Evolutionary conservation across 2,888 invertebrate genomes (phyloP).

Genomic region (Troilus luridus): DNA sequence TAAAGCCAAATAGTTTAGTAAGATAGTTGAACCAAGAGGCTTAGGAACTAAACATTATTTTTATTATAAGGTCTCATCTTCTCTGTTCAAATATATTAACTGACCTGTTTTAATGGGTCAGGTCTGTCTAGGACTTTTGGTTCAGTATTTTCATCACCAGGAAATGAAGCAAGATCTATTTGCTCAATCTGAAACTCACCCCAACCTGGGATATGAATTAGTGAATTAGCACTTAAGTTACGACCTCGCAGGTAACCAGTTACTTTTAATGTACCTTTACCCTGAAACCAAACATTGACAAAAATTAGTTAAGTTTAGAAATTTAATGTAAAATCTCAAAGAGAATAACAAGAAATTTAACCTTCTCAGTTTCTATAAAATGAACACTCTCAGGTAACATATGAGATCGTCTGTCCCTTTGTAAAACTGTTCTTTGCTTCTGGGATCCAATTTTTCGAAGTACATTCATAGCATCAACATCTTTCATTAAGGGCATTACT

Average conservation of each 20-base stretch:
- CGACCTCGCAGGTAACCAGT: constrained; percentile 90
- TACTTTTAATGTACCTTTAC: constrained; percentile 81
- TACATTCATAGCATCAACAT: constrained; percentile 81
- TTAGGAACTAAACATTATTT: not conserved
- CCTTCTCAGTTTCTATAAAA: constrained; percentile 73
- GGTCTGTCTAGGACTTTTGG: constrained; percentile 73
- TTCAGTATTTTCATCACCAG: constrained; percentile 71
- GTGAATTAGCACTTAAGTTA: constrained; percentile 86
- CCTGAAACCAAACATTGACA: constrained; percentile 45
- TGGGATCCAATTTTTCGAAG: constrained; percentile 85
- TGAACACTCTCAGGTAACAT: constrained; percentile 86
- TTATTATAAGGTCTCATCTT: not conserved
- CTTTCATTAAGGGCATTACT: constrained; percentile 82
- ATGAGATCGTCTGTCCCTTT: constrained; percentile 86
- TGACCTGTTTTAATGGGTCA: constrained; percentile 77
- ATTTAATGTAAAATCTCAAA: not conserved
- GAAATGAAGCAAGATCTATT: constrained; percentile 81
- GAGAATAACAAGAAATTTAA: constrained; percentile 65
- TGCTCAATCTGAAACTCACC: constrained; percentile 93
- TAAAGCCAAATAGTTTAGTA: no score
- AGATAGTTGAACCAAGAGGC: not conserved
- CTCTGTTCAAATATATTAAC: constrained; percentile 28
- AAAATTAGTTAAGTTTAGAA: not conserved
- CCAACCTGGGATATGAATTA: constrained; percentile 92
- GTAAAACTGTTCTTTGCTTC: constrained; percentile 81